Evolutionary conservation across 2,888 invertebrate genomes (phyloP).

Genomic region (Patella ulyssiponensis): DNA sequence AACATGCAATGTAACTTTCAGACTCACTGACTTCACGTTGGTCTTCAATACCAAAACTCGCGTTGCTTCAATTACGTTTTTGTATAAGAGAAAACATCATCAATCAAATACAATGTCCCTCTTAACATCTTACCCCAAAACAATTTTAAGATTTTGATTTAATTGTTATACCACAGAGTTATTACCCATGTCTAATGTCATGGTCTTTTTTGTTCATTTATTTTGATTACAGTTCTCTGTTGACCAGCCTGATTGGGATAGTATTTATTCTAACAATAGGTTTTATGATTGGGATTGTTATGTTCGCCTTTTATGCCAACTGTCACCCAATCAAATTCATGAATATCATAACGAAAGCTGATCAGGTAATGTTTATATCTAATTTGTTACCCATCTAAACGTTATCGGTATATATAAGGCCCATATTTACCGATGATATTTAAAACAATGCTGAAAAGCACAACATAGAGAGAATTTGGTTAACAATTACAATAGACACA

Average conservation of each 20-base stretch:
- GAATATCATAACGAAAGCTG: slow-evolving; percentile 74
- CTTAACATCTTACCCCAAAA: too few species aligned
- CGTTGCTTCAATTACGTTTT: too few species aligned
- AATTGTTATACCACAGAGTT: too few species aligned
- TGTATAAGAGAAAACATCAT: too few species aligned
- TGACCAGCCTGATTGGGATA: slow-evolving; percentile 82
- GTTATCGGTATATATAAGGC: background rate
- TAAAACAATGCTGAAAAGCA: background rate
- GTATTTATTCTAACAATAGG: slow-evolving; percentile 85
- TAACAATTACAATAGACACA: too few species aligned
- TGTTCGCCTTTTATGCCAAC: slow-evolving; percentile 84
- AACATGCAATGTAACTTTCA: too few species aligned
- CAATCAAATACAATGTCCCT: too few species aligned
- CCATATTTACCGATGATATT: background rate
- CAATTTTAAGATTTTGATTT: too few species aligned
- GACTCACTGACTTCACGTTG: too few species aligned
- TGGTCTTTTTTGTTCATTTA: background rate
- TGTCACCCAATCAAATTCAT: slow-evolving; percentile 86
- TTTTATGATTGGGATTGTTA: slow-evolving; percentile 87
- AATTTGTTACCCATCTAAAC: background rate
- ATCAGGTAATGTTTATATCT: slow-evolving; percentile 69
- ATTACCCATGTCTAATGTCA: too few species aligned
- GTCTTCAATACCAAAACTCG: too few species aligned
- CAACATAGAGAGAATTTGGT: too few species aligned
- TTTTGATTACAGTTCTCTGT: slow-evolving; percentile 77